Base-by-base conservation (phyloP, 2,797 vertebrate species). In the Benthosema pterotum region DNA sequence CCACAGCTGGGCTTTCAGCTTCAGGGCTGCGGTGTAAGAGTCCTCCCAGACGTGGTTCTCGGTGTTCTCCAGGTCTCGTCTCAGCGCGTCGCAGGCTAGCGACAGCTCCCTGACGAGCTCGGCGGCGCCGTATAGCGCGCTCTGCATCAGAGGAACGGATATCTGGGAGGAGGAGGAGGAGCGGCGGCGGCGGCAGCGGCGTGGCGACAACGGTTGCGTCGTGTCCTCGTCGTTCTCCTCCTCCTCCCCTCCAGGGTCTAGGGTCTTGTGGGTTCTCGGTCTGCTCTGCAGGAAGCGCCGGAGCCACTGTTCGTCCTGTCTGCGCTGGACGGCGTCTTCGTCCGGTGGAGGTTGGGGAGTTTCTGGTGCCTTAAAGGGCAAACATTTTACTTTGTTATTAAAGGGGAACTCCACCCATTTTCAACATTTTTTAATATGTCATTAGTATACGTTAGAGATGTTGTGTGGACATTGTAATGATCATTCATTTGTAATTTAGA, bases 231-330 rank as follows among this genome's bases (percentile, higher is more conserved):
- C 22, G 3, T 25, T 5, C 22, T 25, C 22, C 19, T 22, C 19
- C 19, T 22, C 19, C 22, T 25, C 22, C 22, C 5, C 3, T 5
- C 2, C 22, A 3, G 42, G n/a, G 56, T 49, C 25, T 0, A 13
- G 17, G 7, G 1, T 17, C 3, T 17, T 22, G 2, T 25, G 0
- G 0, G 8, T n/a, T 7, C 15, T 45, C 0, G 5, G 45, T 55
- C 66, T 77, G 28, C 17, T 63, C 19, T 71, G 57, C 22, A 91
- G 3, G 63, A 92, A 92, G 0, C 47, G 52, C 2, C 16, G 0
- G n/a, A 93, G 3, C 92, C 91, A 93, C 57, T 73, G 75, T 0
- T 72, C 38, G 6, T 93, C 92, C 42, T 75, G 74, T 32, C 38
- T 64, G 53, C 68, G 85, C 57, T 89, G 86, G 11, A 42, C 2